phyloP scores from a whole-genome alignment of 2,113 vertebrate genomes.

The Myocastor coypus region DNA sequence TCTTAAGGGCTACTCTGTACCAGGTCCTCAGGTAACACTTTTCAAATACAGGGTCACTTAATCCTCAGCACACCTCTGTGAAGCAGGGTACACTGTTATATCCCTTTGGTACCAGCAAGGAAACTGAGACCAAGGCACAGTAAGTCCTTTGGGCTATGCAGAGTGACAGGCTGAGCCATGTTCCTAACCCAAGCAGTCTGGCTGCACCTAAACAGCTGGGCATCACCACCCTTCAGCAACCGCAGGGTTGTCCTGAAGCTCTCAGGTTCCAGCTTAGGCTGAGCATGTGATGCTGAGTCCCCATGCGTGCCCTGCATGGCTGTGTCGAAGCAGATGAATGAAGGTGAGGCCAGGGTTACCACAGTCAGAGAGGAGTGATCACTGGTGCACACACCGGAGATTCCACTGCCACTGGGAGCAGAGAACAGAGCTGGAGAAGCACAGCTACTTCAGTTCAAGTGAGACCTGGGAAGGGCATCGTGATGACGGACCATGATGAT shows the following conservation, averaged over 20 bases:
- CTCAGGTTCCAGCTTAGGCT: not conserved
- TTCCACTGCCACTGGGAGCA: not conserved
- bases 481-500: not conserved
- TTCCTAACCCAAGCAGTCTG: not conserved
- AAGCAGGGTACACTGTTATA: not conserved
- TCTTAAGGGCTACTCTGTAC: not conserved
- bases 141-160: too few species aligned
- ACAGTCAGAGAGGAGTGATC: not conserved
- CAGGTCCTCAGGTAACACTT: not conserved
- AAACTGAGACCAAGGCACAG: not conserved
- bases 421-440: not conserved
- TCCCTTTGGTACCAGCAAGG: not conserved
- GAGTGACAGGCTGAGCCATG: not conserved
- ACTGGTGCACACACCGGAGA: not conserved
- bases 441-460: not conserved
- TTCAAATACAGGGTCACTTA: not conserved
- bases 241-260: not conserved
- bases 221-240: not conserved
- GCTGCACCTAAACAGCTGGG: not conserved
- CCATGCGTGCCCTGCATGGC: accelerated
- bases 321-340: not conserved
- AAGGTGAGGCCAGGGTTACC: not conserved
- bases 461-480: not conserved
- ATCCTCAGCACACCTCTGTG: not conserved
- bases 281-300: too few species aligned